Evolutionary conservation across 2,113 vertebrate genomes (phyloP).

Genomic region (Vulpes ferrilata): DNA sequence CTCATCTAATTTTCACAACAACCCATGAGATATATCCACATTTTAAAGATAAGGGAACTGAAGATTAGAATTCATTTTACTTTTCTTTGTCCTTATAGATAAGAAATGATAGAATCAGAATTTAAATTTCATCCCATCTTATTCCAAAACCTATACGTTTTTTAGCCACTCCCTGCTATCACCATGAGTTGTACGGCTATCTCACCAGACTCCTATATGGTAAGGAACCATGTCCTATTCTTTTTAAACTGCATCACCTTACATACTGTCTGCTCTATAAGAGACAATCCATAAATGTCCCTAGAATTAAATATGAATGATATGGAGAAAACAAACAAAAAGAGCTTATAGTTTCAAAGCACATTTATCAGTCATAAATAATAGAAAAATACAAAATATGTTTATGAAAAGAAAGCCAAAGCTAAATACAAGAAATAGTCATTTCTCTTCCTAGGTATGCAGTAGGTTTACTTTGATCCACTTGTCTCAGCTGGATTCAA

Average conservation of each 20-base stretch:
- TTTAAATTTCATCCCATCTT: not conserved
- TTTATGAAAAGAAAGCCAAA: constrained; percentile 33
- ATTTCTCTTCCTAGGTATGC: constrained; percentile 47
- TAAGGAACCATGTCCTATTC: not conserved
- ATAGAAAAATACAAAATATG: constrained; percentile 63
- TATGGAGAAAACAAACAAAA: constrained; percentile 59
- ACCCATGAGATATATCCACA: not conserved
- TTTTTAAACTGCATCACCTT: constrained; percentile 18
- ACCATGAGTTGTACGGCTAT: not conserved
- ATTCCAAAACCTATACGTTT: not conserved
- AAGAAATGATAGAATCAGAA: not conserved
- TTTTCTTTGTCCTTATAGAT: not conserved
- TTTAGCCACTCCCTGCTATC: not conserved
- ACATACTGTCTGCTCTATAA: not conserved
- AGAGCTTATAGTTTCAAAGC: constrained; percentile 13
- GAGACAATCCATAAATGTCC: not conserved
- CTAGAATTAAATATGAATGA: constrained; percentile 64
- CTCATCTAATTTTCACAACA: constrained; percentile 31
- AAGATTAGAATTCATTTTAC: constrained; percentile 12
- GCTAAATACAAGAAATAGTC: not conserved
- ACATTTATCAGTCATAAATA: constrained; percentile 68
- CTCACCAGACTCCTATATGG: rapidly evolving
- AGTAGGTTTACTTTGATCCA: constrained; percentile 61
- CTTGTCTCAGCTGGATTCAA: constrained; percentile 60
- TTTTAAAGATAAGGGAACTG: not conserved